Evolutionary conservation across 2,888 invertebrate genomes (phyloP).

Genomic region (Panorpa germanica): DNA sequence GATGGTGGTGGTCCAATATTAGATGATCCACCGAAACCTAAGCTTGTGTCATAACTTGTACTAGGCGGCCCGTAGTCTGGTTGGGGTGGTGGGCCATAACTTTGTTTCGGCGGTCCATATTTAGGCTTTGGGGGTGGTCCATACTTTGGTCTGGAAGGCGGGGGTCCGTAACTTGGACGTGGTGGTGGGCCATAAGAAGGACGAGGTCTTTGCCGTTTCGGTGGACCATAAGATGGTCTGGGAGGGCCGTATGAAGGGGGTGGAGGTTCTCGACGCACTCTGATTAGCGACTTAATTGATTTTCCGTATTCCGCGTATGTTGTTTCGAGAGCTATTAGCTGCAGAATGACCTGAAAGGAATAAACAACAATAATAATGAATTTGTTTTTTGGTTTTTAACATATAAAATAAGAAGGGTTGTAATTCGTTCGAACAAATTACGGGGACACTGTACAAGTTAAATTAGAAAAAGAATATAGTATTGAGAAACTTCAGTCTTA

Average conservation of each 20-base stretch:
- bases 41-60: conserved; percentile 14
- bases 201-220: conserved; percentile 11
- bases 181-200: conserved; percentile 11
- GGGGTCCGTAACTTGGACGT: conserved; percentile 12
- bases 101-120: conserved; percentile 17
- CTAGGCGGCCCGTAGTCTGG: conserved; percentile 16
- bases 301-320: conserved; percentile 4
- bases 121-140: conserved; percentile 17
- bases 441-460: too few species aligned
- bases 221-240: conserved; percentile 11
- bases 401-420: too few species aligned
- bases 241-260: too few species aligned
- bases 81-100: conserved; percentile 16
- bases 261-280: conserved; percentile 20
- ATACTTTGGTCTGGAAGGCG: conserved; percentile 16
- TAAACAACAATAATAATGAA: too few species aligned
- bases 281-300: conserved; percentile 13
- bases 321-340: too few species aligned
- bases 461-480: too few species aligned
- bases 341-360: not conserved
- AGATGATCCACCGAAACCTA: conserved; percentile 11
- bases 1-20: conserved; percentile 9
- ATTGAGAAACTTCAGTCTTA: too few species aligned
- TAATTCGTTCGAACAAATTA: too few species aligned
- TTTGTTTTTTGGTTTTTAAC: too few species aligned